Evolutionary conservation across 1,140 invertebrate species (phyloP).

Genomic region (Caerostris darwini): DNA sequence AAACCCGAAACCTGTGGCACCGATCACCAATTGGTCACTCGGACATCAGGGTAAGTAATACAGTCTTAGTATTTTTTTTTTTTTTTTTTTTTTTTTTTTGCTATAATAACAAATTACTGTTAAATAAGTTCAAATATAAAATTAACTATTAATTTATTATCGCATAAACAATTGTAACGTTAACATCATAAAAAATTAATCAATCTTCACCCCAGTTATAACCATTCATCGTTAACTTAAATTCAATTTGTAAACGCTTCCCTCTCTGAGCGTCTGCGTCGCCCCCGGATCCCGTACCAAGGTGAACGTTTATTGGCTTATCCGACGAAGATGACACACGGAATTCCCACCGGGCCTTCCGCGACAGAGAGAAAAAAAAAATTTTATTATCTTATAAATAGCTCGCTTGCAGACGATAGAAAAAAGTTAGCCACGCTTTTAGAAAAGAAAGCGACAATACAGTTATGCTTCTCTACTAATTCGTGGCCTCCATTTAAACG

Average conservation of each 20-base stretch:
- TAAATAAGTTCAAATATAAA: no score
- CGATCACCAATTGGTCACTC: no score
- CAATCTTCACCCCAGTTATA: not conserved
- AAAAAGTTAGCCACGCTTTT: not conserved
- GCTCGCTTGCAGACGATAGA: not conserved
- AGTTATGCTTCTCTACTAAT: not conserved
- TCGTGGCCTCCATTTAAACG: not conserved
- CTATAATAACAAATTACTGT: no score
- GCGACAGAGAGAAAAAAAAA: not conserved
- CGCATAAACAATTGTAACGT: no score
- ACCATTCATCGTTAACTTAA: not conserved
- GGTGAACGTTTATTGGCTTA: conserved; percentile 50
- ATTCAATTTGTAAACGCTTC: conserved; percentile 3
- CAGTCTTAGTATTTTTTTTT: no score
- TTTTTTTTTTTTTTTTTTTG: no score
- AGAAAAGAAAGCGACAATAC: not conserved
- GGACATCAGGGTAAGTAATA: no score
- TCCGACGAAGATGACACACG: conserved; percentile 21
- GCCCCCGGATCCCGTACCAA: not conserved
- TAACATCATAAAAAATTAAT: no score
- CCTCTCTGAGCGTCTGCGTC: not conserved
- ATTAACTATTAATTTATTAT: no score
- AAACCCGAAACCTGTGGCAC: no score
- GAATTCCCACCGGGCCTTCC: conserved; percentile 9
- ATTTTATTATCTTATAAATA: conserved; percentile 38